These are phyloP conservation scores for Lacerta agilis DNA, from an alignment of 2,797 vertebrate genomes.

Conservation along the genomic window DNA sequence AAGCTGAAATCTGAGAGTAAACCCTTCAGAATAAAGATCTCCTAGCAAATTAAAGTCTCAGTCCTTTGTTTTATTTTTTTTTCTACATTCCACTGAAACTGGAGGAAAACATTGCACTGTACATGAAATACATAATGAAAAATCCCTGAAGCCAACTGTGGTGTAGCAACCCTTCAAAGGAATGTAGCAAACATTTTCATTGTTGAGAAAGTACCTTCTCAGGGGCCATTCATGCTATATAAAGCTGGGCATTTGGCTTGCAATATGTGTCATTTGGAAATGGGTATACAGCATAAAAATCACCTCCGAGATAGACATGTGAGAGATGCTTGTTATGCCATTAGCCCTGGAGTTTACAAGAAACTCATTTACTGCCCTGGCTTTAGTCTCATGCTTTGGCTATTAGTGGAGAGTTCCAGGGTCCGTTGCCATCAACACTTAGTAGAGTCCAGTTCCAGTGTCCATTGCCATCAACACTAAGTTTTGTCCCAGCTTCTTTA, in stretches of 20 bases:
- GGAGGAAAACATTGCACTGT: slow-evolving; percentile 17
- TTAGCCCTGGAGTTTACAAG: not conserved
- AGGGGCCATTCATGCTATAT: not conserved
- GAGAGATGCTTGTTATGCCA: not conserved
- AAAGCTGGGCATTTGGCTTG: not conserved
- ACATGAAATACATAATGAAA: slow-evolving; percentile 28
- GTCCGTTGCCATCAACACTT: not conserved
- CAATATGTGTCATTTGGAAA: not conserved
- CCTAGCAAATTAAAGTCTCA: slow-evolving; percentile 10
- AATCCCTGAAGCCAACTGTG: slow-evolving; percentile 10
- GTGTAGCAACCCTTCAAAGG: slow-evolving; percentile 9
- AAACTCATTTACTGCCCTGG: not conserved
- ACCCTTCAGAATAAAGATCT: slow-evolving; percentile 33
- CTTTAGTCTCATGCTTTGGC: not conserved
- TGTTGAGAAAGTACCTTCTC: not conserved
- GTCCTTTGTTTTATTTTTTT: slow-evolving; percentile 36
- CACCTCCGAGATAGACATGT: not conserved
- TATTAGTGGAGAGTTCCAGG: not conserved
- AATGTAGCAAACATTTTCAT: slow-evolving; percentile 22
- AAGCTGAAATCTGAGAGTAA: not conserved
- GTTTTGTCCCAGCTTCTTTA: no score
- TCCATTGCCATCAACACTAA: no score
- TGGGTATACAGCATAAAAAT: not conserved
- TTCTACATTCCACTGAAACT: not conserved
- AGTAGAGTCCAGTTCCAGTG: not conserved